phyloP scores from a whole-genome alignment of 30 jellyfish, hydroid and myxozoan genomes.

The Hydractinia echinata region DNA sequence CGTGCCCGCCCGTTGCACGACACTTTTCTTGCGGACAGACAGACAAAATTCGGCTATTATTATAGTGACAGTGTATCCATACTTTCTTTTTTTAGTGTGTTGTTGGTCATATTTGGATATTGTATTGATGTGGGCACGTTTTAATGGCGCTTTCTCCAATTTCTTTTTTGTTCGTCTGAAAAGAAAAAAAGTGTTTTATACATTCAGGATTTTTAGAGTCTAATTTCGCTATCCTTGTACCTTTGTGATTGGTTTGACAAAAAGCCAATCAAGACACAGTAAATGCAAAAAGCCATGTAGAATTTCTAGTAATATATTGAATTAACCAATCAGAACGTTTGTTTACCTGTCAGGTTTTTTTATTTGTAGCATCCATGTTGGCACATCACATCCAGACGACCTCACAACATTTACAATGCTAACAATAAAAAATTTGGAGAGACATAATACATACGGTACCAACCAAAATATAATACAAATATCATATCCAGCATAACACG shows the following conservation, averaged over 20 bases:
- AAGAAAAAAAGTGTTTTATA: not conserved
- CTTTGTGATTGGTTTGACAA: no score
- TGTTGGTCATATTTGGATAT: slow-evolving; percentile 49
- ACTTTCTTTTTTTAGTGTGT: slow-evolving; percentile 18
- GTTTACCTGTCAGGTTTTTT: slow-evolving; percentile 64
- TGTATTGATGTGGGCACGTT: slow-evolving; percentile 58
- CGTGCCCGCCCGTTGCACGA: not conserved
- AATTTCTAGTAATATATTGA: not conserved
- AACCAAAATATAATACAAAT: no score
- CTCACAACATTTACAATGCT: slow-evolving; percentile 83
- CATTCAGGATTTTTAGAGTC: not conserved
- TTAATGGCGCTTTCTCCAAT: slow-evolving; percentile 45
- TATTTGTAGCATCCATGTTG: slow-evolving; percentile 73
- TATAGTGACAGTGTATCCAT: not conserved
- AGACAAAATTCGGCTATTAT: not conserved
- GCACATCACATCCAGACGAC: slow-evolving; percentile 85
- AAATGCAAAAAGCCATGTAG: not conserved
- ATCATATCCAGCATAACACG: no score
- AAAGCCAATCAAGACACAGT: not conserved
- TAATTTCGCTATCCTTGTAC: not conserved
- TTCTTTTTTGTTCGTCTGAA: slow-evolving; percentile 52
- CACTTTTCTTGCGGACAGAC: not conserved
- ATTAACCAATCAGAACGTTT: no score
- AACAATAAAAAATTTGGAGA: not conserved
- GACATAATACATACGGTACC: no score